phyloP scores from a whole-genome alignment of 2,888 invertebrate species.

The Phortica magna region DNA sequence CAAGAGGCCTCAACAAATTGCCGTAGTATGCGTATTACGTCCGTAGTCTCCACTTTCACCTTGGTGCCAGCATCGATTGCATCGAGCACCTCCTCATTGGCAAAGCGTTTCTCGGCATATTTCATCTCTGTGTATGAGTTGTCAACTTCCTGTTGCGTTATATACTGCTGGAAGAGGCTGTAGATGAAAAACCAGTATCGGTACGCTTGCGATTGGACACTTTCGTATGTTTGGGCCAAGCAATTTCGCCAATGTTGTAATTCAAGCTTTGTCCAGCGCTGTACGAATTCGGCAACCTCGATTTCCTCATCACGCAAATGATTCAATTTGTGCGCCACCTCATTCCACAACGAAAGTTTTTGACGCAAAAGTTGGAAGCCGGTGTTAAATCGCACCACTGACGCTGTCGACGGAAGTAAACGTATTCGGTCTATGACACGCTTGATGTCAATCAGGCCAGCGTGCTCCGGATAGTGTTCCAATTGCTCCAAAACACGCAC shows the following conservation, averaged over 20 bases:
- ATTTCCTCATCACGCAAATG: slow-evolving; percentile 87
- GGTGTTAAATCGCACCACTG: slow-evolving; percentile 91
- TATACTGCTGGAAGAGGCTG: slow-evolving; percentile 83
- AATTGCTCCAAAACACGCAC: slow-evolving; percentile 82
- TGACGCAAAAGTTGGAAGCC: slow-evolving; percentile 93
- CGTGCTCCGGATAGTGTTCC: slow-evolving; percentile 93
- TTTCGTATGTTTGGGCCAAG: slow-evolving; percentile 83
- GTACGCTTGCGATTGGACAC: slow-evolving; percentile 83
- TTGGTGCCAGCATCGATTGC: slow-evolving; percentile 54
- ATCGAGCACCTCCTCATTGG: slow-evolving; percentile 61
- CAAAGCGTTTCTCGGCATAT: slow-evolving; percentile 68
- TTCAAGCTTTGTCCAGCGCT: slow-evolving; percentile 94
- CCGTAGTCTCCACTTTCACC: slow-evolving; percentile 60
- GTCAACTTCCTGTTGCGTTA: slow-evolving; percentile 73
- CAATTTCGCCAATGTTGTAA: slow-evolving; percentile 92
- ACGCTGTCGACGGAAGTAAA: slow-evolving; percentile 87
- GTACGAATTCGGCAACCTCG: slow-evolving; percentile 88
- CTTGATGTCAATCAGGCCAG: slow-evolving; percentile 86
- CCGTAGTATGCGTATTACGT: slow-evolving; percentile 82
- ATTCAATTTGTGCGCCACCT: slow-evolving; percentile 91
- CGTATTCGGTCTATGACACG: slow-evolving; percentile 81
- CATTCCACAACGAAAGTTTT: slow-evolving; percentile 94
- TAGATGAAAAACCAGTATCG: slow-evolving; percentile 96
- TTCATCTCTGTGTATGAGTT: slow-evolving; percentile 63
- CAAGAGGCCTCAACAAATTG: slow-evolving; percentile 91